Percentiles rank a stretch among this genome's conserved stretches.
phyloP scores from a whole-genome alignment of 92 coral and sea anemone species.

The Zoanthus gigantus region DNA sequence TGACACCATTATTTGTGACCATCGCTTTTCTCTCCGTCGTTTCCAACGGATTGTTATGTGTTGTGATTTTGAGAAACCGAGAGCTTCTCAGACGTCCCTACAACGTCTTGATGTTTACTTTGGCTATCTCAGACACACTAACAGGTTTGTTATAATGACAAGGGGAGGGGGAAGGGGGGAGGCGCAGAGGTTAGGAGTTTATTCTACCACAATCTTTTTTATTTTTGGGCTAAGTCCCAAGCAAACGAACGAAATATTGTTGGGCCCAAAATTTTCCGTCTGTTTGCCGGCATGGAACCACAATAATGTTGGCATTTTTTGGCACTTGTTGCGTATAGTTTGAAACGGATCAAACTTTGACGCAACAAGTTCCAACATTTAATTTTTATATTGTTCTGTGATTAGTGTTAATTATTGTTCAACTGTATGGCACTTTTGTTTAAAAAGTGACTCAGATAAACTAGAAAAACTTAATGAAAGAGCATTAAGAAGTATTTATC shows the following conservation, averaged over 20 bases:
- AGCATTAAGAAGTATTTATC: too few species aligned
- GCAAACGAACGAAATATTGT: not conserved
- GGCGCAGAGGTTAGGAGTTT: not conserved
- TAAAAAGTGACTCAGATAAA: too few species aligned
- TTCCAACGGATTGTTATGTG: not conserved
- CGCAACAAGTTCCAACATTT: too few species aligned
- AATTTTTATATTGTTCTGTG: too few species aligned
- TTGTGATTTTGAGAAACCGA: not conserved
- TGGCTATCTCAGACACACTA: not conserved
- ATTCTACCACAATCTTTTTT: not conserved
- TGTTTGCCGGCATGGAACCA: too few species aligned
- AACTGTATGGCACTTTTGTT: too few species aligned
- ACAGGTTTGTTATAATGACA: not conserved
- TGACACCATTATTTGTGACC: not conserved
- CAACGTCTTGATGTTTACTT: not conserved
- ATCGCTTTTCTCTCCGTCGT: not conserved
- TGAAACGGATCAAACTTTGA: too few species aligned
- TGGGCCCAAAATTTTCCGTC: not conserved
- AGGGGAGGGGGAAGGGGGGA: not conserved
- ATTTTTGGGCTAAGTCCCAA: too few species aligned
- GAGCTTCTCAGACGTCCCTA: not conserved
- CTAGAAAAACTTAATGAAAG: too few species aligned
- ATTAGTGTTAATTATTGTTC: too few species aligned
- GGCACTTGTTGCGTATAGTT: too few species aligned
- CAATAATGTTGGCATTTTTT: too few species aligned